phyloP scores from a whole-genome alignment of 2,888 invertebrate genomes.

The Ophraella communa region DNA sequence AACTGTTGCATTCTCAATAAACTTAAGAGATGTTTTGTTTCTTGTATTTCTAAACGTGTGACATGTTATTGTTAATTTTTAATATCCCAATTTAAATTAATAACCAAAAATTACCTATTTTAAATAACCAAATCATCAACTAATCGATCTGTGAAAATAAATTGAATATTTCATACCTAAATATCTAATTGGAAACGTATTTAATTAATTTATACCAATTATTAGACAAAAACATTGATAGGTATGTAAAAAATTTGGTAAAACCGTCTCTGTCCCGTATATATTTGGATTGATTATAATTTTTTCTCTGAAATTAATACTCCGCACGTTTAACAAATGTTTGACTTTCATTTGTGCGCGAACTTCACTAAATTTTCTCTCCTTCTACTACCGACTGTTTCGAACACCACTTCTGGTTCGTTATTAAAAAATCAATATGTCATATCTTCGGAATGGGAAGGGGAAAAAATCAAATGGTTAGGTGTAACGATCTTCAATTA shows the following conservation, averaged over 20 bases:
- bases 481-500: too few species aligned
- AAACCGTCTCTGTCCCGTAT: neutral
- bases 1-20: too few species aligned
- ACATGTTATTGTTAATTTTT: too few species aligned
- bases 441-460: slow-evolving; percentile 41
- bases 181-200: too few species aligned
- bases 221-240: neutral
- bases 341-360: slow-evolving; percentile 34
- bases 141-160: neutral
- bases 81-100: neutral
- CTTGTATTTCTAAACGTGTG: too few species aligned
- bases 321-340: slow-evolving; percentile 29
- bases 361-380: slow-evolving; percentile 21
- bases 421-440: slow-evolving; percentile 49
- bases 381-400: too few species aligned
- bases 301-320: slow-evolving; percentile 23
- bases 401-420: slow-evolving; percentile 20
- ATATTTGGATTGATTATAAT: slow-evolving; percentile 19
- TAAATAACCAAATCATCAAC: neutral
- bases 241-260: neutral
- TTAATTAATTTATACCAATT: neutral
- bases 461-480: neutral
- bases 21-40: too few species aligned
- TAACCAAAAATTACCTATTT: neutral
- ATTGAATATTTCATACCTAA: neutral